Conservation (phyloP, 2,888 invertebrate genomes). For the Idaea biselata region DNA sequence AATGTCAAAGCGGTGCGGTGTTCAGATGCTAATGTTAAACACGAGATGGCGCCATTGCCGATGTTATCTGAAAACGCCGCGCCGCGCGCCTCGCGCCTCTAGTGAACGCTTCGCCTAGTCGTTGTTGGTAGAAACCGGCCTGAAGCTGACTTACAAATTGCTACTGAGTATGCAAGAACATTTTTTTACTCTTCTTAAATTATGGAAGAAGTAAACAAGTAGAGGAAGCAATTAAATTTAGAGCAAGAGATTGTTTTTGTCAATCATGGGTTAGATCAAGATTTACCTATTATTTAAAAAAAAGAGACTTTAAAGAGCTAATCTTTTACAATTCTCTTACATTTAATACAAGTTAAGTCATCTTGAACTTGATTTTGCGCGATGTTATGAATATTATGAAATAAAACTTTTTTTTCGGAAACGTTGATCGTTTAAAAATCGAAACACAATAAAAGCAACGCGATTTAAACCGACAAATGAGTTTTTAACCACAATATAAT, state of each 20-base stretch:
- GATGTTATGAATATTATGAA: not conserved
- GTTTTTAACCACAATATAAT: too few relatives aligned
- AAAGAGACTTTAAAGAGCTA: too few relatives aligned
- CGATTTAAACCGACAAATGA: too few relatives aligned
- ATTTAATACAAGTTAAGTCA: too few relatives aligned
- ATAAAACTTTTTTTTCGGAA: not conserved
- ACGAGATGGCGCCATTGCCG: conserved; percentile 58
- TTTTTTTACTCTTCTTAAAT: not conserved
- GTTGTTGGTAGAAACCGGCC: conserved; percentile 26
- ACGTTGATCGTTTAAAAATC: too few relatives aligned
- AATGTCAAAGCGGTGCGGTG: conserved; percentile 59
- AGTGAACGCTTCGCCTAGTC: conserved; percentile 8
- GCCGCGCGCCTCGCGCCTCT: conserved; percentile 4
- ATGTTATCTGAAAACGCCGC: conserved; percentile 43
- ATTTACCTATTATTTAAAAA: too few relatives aligned
- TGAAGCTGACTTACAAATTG: conserved; percentile 31
- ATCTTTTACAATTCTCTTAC: too few relatives aligned
- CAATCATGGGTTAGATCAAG: too few relatives aligned
- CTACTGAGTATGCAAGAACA: conserved; percentile 9
- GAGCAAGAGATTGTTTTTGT: too few relatives aligned
- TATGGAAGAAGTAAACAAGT: not conserved
- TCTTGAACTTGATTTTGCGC: not conserved
- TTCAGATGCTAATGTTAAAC: conserved; percentile 65
- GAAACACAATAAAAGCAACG: too few relatives aligned
- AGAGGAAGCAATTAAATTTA: too few relatives aligned